Percentiles rank a stretch among this genome's conserved stretches.
Evolutionary conservation across 2,888 invertebrate species (phyloP).

Genomic region (Patella ulyssiponensis): DNA sequence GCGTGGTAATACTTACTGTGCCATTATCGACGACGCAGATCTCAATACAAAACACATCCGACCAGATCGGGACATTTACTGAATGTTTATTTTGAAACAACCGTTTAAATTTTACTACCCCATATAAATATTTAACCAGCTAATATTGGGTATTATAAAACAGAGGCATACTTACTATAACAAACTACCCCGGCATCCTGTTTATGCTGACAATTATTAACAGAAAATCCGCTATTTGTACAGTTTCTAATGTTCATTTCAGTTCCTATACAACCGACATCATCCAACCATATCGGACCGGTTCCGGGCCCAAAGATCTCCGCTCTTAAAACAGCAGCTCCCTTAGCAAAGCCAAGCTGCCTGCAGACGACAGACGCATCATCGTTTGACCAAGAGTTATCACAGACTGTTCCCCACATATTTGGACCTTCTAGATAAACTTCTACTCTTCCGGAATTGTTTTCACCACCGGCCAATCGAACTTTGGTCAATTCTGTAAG

Average conservation of each 20-base stretch:
- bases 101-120: no score
- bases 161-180: constrained; percentile 29
- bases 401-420: constrained; percentile 64
- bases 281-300: constrained; percentile 50
- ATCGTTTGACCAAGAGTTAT: constrained; percentile 57
- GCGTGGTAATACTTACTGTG: no score
- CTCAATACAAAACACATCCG: no score
- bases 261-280: constrained; percentile 41
- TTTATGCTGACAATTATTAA: constrained; percentile 41
- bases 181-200: constrained; percentile 46
- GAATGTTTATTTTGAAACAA: no score
- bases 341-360: constrained; percentile 53
- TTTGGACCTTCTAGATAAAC: constrained; percentile 71
- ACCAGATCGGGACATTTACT: no score
- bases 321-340: constrained; percentile 43
- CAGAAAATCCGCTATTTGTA: constrained; percentile 31
- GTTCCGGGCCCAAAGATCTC: constrained; percentile 23
- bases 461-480: constrained; percentile 77
- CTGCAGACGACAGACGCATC: constrained; percentile 62
- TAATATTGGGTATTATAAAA: no score
- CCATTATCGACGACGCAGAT: no score
- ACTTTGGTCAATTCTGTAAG: constrained; percentile 73
- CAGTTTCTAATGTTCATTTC: constrained; percentile 38
- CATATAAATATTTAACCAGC: no score
- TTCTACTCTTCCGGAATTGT: constrained; percentile 79